These are phyloP conservation scores for Hesperophylax magnus DNA, from an alignment of 1,140 invertebrate genomes.

Conservation along the genomic window DNA sequence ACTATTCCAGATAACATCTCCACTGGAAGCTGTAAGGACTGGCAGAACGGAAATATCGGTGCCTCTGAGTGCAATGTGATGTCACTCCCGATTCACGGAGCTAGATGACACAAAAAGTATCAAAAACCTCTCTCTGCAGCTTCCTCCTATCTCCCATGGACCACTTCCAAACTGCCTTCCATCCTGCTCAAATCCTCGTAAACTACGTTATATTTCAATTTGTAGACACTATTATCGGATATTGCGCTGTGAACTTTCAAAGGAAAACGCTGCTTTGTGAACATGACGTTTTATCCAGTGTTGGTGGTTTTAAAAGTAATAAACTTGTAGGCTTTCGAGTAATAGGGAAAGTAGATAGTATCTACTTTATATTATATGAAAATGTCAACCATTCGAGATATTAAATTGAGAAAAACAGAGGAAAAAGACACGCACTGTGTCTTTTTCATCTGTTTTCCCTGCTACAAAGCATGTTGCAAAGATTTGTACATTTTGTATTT, in stretches of 20 bases:
- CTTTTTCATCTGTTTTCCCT: too few relatives aligned
- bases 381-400: too few relatives aligned
- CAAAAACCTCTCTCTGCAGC: not conserved
- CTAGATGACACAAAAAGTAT: conserved; percentile 1
- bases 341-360: too few relatives aligned
- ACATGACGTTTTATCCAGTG: too few relatives aligned
- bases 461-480: too few relatives aligned
- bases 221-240: not conserved
- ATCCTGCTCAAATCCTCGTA: not conserved
- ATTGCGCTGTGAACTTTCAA: not conserved
- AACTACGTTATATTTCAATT: conserved; percentile 1
- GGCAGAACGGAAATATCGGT: not conserved
- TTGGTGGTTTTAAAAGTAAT: too few relatives aligned
- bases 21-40: not conserved
- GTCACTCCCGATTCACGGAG: not conserved
- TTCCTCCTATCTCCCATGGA: not conserved
- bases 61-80: conserved; percentile 21
- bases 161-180: not conserved
- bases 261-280: too few relatives aligned
- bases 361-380: too few relatives aligned
- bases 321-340: too few relatives aligned
- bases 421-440: too few relatives aligned
- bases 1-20: not conserved
- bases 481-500: too few relatives aligned
- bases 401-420: too few relatives aligned